Percentiles rank a stretch among this genome's conserved stretches.
These are phyloP conservation scores for Falco cherrug DNA, from an alignment of 2,797 vertebrate genomes.

Conservation along the genomic window DNA sequence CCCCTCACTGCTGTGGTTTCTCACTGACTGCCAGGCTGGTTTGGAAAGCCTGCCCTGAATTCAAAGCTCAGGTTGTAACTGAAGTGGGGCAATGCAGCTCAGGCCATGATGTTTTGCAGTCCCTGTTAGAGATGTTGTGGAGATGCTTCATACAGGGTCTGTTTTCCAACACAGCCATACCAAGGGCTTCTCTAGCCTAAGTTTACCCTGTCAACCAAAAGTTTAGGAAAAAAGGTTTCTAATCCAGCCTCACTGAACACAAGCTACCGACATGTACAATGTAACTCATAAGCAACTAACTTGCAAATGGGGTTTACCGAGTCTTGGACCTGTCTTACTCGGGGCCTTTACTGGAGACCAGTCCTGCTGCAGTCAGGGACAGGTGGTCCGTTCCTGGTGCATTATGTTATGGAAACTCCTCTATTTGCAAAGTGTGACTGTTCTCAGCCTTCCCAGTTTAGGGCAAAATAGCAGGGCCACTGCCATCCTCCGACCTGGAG, in stretches of 20 bases:
- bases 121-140: not conserved
- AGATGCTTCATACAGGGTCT: not conserved
- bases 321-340: not conserved
- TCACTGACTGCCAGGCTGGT: not conserved
- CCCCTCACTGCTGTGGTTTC: not conserved
- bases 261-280: not conserved
- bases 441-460: not conserved
- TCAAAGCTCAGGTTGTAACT: not conserved
- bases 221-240: not conserved
- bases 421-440: not conserved
- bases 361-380: not conserved
- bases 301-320: not conserved
- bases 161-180: not conserved
- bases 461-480: not conserved
- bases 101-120: not conserved
- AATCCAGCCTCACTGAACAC: not conserved
- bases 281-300: not conserved
- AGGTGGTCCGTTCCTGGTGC: not conserved
- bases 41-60: not conserved
- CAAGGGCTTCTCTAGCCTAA: not conserved
- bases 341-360: not conserved
- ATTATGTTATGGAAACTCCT: not conserved
- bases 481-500: not conserved
- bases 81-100: not conserved
- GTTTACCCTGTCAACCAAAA: not conserved